A percentile compares a stretch with the other conserved stretches of the same genome.
These are phyloP conservation scores for Lysandra bellargus DNA, from an alignment of 2,888 invertebrate species.

Conservation along the genomic window DNA sequence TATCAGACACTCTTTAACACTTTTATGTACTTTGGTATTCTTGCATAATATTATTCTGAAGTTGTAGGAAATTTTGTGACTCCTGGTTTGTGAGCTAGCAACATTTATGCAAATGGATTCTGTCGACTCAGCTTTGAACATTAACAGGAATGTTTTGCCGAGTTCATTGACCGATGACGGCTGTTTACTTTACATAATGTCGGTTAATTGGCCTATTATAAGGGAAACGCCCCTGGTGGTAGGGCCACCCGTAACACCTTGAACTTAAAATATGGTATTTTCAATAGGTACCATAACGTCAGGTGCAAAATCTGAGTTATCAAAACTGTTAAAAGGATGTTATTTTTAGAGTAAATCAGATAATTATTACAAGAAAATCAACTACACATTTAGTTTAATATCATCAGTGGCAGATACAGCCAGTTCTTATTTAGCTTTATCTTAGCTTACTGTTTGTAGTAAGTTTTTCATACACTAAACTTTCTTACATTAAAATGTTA, in stretches of 20 bases:
- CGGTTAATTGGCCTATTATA: conserved; percentile 78
- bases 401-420: too few relatives aligned
- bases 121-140: neutral
- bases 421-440: too few relatives aligned
- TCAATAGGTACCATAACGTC: neutral
- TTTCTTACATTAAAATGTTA: too few relatives aligned
- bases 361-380: neutral
- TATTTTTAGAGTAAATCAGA: too few relatives aligned
- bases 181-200: conserved; percentile 66
- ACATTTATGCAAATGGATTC: neutral
- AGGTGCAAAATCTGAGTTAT: neutral
- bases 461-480: too few relatives aligned
- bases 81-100: neutral
- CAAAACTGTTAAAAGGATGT: too few relatives aligned
- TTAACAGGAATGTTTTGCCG: conserved; percentile 22
- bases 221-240: conserved; percentile 44
- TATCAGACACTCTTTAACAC: neutral
- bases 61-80: neutral
- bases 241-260: conserved; percentile 31
- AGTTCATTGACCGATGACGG: conserved; percentile 32
- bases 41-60: neutral
- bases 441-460: too few relatives aligned
- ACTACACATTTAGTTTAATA: neutral
- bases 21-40: neutral
- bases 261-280: neutral